Base-by-base conservation (phyloP, 1,140 invertebrate species). In the Metaphire vulgaris region DNA sequence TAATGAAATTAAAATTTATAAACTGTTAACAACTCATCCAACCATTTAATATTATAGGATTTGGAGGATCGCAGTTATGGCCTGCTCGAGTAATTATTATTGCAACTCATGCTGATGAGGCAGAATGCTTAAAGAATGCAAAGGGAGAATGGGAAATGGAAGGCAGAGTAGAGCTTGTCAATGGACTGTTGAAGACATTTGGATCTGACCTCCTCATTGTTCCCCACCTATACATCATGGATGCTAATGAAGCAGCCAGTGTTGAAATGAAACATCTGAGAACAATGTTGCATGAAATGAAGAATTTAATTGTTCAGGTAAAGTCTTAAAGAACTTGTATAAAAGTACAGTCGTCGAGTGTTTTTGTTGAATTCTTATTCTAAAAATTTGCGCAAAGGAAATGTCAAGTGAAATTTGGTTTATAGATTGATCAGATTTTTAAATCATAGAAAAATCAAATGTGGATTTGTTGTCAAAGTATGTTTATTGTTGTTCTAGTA, bases 21-120 rank as follows among this genome's bases (percentile, higher is more conserved):
- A n/a, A n/a, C n/a, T n/a, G n/a, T n/a, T n/a, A n/a, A n/a, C n/a
- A n/a, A n/a, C n/a, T n/a, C n/a, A n/a, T n/a, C n/a, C n/a, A n/a
- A n/a, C n/a, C n/a, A n/a, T n/a, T n/a, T n/a, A n/a, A n/a, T n/a
- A n/a, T n/a, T n/a, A 30, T 79, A 90, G 90, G 88, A 79, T 85
- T 87, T 69, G 87, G 88, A 82, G 90, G 90, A 33, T 88, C 87
- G 78, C 85, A 87, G 0, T 85, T 84, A 33, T 87, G 87, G 77
- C 82, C 85, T 33, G 83, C 87, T 1, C 82, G 86, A 74, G 88
- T 92, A 1, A 83, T 90, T 21, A 83, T 92, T 31, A 86, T 92
- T 12, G 91, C 89, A 14, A 91, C 91, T 0, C 90, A 92, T 83
- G 90, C 90, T 21, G 90, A 91, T 81, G 82, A 83, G n/a, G 77